Conservation (phyloP, 1,140 invertebrate species). For the Apolygus lucorum region DNA sequence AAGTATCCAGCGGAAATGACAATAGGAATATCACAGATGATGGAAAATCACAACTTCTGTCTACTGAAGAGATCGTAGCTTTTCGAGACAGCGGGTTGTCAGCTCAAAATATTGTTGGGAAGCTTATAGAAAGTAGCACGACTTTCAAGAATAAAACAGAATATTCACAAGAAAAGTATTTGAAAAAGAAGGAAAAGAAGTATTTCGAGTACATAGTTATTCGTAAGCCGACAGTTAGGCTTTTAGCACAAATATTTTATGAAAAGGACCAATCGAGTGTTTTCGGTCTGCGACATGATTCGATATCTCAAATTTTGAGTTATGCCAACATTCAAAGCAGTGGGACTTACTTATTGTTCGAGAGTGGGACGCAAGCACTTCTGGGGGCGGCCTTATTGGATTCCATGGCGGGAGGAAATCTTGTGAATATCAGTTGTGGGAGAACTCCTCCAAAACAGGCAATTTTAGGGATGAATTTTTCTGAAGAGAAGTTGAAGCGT, state of each 20-base stretch:
- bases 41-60: constrained; percentile 75
- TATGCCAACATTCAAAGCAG: constrained; percentile 68
- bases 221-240: constrained; percentile 59
- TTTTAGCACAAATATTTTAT: constrained; percentile 70
- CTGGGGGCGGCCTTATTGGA: constrained; percentile 71
- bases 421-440: constrained; percentile 70
- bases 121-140: constrained; percentile 79
- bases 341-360: constrained; percentile 74
- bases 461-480: constrained; percentile 67
- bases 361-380: constrained; percentile 75
- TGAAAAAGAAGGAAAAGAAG: constrained; percentile 88
- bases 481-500: constrained; percentile 52
- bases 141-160: constrained; percentile 81
- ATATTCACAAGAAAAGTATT: constrained; percentile 88
- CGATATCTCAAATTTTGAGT: constrained; percentile 64
- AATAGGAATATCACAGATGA: constrained; percentile 79
- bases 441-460: constrained; percentile 67
- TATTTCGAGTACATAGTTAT: constrained; percentile 73
- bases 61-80: constrained; percentile 68
- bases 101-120: constrained; percentile 74
- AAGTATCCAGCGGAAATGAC: constrained; percentile 52
- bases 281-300: constrained; percentile 70
- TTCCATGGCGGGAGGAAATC: constrained; percentile 52
- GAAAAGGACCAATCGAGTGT: constrained; percentile 65
- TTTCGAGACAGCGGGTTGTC: constrained; percentile 63